Evolutionary conservation across 1,140 invertebrate species (phyloP), one percentile per base, ranked within the genome.

Genomic region (Leptoteleia sp.): DNA sequence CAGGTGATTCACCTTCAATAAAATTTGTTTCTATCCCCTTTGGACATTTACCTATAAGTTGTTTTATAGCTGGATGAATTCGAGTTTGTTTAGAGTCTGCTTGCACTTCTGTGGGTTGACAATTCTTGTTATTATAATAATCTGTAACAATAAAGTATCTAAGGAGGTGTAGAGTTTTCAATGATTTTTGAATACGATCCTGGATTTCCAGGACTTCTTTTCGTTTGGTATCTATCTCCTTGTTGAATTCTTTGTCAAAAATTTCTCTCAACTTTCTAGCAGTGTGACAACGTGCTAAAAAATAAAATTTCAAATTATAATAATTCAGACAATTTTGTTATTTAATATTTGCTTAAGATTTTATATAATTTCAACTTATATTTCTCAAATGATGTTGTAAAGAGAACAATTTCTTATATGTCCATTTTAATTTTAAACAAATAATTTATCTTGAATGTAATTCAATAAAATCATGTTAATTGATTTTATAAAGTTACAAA

Each of bases 11-110:
- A 13, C 9, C 37, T 37, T 81, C 35, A 4, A 76, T 62, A 19
- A 78, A 76, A 33, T 47, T 43, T 43, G 64, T 76, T 9, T 68
- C 40, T 31, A 65, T 19, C 5, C 45, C 59, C 57, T 22, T 82
- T 0, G 85, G 91, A 82, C 59, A 88, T 89, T 84, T 93, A 89
- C 93, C 93, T 1, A 94, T 86, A 0, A 94, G 85, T 70, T 93
- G 92, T 48, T 93, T 93, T 0, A 95, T 85, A 0, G 94, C 93
- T 0, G 94, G 94, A 89, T 95, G 94, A 25, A 94, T 90, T n/a
- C 92, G 88, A 11, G 89, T 90, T 82, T 95, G 94, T 12, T 90
- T 85, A 0, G 75, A 65, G 13, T 87, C 83, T 6, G 90, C 25
- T 64, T 72, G 84, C 27, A 87, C 86, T 16, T 90, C 86, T 6